Base-by-base conservation (phyloP, 2,888 invertebrate genomes). In the Lithophane ornitopus region DNA sequence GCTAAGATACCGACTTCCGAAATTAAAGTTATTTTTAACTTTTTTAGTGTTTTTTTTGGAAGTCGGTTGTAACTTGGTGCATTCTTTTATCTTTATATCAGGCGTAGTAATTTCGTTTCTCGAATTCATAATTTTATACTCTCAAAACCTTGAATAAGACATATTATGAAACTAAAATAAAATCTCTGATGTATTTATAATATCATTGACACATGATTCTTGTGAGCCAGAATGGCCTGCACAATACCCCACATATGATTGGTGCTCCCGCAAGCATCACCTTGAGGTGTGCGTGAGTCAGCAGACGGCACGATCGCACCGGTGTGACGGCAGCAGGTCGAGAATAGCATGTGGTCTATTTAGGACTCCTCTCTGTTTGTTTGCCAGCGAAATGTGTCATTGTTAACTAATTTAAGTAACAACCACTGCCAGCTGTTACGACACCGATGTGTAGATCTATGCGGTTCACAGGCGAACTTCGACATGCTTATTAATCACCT, bases 401-500 rank as follows among this genome's bases (percentile, higher is more conserved):
- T 96, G 96, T 96, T 96, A 96, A 96, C 96, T 96, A 96, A 96
- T 96, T 95, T 96, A 94, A 96, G 96, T 95, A 95, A 95, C 95
- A 91, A 87, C 94, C 92, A 91, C 92, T 94, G 96, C 96, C 96
- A 96, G 95, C 92, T 94, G 93, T 96, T 96, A 95, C 96, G 94
- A 95, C 94, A 82, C 70, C 84, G 66, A 70, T 85, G 88, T 86
- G 88, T 89, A 90, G 92, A 90, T n/a, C n/a, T n/a, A n/a, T 88
- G 88, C 84, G 88, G 89, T 88, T 87, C 89, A 88, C 85, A 88
- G 87, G 86, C 89, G 89, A 89, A 91, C 90, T 91, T 90, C 90
- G 89, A 92, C 92, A 89, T 87, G 88, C 88, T 85, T 89, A 89
- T 92, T 67, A 63, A 91, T 92, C 90, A 89, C 82, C 86, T 82